A percentile compares a stretch with the other conserved stretches of the same genome.
Evolutionary conservation across 2,113 vertebrate species (phyloP).

Genomic region (Azemiops feae): DNA sequence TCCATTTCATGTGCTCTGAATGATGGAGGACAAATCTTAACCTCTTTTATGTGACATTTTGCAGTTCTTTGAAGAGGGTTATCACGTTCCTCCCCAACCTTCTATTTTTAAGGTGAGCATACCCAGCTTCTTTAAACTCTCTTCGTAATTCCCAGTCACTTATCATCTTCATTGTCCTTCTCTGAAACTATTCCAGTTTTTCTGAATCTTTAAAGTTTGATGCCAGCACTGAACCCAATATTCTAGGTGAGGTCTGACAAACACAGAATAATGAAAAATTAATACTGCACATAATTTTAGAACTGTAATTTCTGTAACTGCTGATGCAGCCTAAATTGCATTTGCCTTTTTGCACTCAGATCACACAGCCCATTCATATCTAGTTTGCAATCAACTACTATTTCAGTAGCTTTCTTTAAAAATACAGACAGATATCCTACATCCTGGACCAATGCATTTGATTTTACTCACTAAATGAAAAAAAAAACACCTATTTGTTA

Average conservation of each 20-base stretch:
- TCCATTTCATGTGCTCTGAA: neutral
- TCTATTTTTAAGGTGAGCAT: neutral
- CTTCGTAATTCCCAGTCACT: neutral
- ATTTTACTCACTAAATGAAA: neutral
- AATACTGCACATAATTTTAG: neutral
- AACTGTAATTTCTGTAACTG: neutral
- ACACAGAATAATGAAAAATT: neutral
- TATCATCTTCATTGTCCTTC: neutral
- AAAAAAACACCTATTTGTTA: neutral
- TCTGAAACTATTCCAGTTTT: neutral
- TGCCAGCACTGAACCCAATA: neutral
- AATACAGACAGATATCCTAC: neutral
- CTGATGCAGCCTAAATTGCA: neutral
- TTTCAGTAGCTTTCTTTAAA: neutral
- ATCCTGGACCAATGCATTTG: neutral
- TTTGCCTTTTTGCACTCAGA: neutral
- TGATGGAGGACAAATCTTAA: neutral
- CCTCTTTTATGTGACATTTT: neutral
- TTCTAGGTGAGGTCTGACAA: neutral
- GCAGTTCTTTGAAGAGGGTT: neutral
- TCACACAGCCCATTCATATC: neutral
- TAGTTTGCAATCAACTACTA: neutral
- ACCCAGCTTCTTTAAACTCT: neutral
- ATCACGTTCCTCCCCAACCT: neutral
- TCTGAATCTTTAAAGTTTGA: neutral